phyloP scores from a whole-genome alignment of 2,888 invertebrate genomes.

The Rhimphoctona megacephalus region DNA sequence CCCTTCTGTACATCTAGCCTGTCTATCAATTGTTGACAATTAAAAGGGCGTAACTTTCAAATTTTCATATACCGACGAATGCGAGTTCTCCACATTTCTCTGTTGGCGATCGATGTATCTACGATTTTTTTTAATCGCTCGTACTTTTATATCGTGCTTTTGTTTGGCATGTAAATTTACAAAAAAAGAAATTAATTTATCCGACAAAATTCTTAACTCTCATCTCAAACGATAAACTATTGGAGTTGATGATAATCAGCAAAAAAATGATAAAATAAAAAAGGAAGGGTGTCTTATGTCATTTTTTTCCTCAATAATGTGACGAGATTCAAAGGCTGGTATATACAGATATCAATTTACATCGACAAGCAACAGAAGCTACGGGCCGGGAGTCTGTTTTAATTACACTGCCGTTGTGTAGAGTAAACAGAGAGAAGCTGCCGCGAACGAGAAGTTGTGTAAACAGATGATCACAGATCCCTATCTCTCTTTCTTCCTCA shows the following conservation, averaged over 20 bases:
- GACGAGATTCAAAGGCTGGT: neutral
- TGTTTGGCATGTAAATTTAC: too few relatives aligned
- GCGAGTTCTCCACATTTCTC: too few relatives aligned
- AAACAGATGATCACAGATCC: slow-evolving; percentile 55
- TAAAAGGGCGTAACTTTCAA: neutral
- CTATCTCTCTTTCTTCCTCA: slow-evolving; percentile 36
- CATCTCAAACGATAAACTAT: too few relatives aligned
- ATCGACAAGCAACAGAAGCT: slow-evolving; percentile 51
- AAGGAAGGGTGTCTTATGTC: neutral
- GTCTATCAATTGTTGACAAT: neutral
- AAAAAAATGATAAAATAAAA: neutral
- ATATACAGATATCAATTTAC: slow-evolving; percentile 34
- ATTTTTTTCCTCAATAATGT: neutral
- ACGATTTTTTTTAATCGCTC: neutral
- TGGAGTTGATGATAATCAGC: neutral
- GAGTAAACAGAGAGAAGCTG: slow-evolving; percentile 66
- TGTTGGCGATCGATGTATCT: too few relatives aligned
- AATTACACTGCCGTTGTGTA: slow-evolving; percentile 66
- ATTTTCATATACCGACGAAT: neutral
- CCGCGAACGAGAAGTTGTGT: slow-evolving; percentile 59
- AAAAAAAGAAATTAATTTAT: too few relatives aligned
- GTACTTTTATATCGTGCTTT: too few relatives aligned
- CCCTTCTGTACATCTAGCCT: neutral
- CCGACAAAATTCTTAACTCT: neutral
- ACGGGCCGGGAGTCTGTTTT: slow-evolving; percentile 65